Base-by-base conservation (phyloP, 2,113 vertebrate species). In the Verasper variegatus region DNA sequence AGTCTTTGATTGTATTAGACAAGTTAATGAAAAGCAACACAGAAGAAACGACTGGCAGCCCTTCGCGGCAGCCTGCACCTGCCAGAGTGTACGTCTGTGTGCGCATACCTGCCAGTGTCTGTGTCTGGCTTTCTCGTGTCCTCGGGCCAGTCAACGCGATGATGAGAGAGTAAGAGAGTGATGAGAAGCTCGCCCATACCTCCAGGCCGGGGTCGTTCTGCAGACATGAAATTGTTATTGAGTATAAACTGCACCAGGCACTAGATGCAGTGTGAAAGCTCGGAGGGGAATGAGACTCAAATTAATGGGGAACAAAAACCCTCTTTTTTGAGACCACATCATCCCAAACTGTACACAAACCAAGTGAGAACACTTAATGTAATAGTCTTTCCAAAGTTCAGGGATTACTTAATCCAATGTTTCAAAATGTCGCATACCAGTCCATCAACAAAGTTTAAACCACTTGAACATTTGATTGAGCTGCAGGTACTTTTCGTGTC, bases 1-100 rank as follows among this genome's bases (percentile, higher is more conserved):
- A 90, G 79, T 85, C 90, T 89, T 89, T 91, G 89, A 91, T 91
- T 90, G 76, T 60, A 84, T 81, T 66, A 86, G 92, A 93, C 92
- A 91, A 87, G 86, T 88, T 91, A 90, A 91, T 92, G 88, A 93
- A 93, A 92, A 89, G 89, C 88, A 88, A 82, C 84, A 88, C 69
- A 63, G 79, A 74, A 81, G 80, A 88, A 78, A 72, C 67, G 56
- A 87, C 85, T 85, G 74, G 47, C 77, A 74, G 85, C 68, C 24
- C 69, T 70, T 58, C 59, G 13, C 11, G 68, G 72, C 78, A 83
- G 80, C 75, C 86, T 76, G 73, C 92, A 91, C 89, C 89, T 91
- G 91, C 84, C 78, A 81, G 58, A 61, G 83, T 62, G 69, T 65
- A 74, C 27, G 81, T 87, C 68, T 81, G 68, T 74, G 76, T 57